Base-by-base conservation (phyloP, 2,797 vertebrate species). In the Garrulus glandarius region DNA sequence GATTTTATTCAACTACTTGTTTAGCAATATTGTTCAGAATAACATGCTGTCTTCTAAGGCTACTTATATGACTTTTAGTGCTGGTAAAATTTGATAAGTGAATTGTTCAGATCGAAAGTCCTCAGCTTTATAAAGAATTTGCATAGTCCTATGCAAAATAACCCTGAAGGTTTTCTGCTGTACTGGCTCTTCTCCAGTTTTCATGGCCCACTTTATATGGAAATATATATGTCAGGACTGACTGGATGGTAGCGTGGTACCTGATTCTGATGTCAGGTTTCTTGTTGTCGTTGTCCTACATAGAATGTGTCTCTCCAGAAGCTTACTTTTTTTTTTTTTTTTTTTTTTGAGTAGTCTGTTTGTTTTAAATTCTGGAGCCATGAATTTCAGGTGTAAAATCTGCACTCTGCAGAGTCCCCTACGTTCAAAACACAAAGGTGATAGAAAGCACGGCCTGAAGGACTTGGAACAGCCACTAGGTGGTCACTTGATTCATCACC, bases 1-100 rank as follows among this genome's bases (percentile, higher is more conserved):
- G 85, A 94, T 97, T 94, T 95, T 94, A 91, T 75, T 96, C 69
- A 75, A 41, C 60, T 50, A 36, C 72, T 87, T 84, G 75, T 89
- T 94, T 78, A 93, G 80, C 84, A 75, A 23, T 91, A 57, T 81
- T 74, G 18, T 84, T 95, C 84, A 83, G 65, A 88, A 78, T 46
- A 68, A 72, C n/a, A 53, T 57, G 3, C 12, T 75, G 29, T 69
- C 84, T 89, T 82, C 81, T 49, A 63, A 74, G 44, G 80, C 76
- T 76, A 79, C 64, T 89, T 93, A 46, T 68, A 49, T 81, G 88
- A 91, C 52, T 84, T 92, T 84, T 85, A 89, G 39, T 92, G 14
- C 71, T 95, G 36, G 37, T 80, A 57, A 72, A 68, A 74, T 59
- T 36, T 77, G 82, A 56, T 92, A 87, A 75, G 57, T 52, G 55